phyloP scores from a whole-genome alignment of 2,888 invertebrate genomes.

The Augiades crinisus region DNA sequence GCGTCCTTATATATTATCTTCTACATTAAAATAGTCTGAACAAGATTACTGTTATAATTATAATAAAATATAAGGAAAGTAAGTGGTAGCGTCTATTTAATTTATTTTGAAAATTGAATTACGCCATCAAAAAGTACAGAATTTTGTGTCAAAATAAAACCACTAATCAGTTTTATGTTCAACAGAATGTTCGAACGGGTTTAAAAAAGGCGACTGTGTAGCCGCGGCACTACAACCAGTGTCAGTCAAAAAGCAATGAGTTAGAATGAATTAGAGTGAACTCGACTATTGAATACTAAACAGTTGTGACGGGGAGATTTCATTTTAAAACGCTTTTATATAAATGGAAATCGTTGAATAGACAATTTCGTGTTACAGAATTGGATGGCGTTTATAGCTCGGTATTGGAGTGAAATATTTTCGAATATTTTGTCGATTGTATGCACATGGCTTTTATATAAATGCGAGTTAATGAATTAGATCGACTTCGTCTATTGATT shows the following conservation, averaged over 20 bases:
- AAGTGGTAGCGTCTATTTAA: no score
- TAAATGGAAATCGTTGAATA: constrained; percentile 3
- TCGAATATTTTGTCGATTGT: background rate
- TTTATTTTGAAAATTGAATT: no score
- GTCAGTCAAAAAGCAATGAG: constrained; percentile 3
- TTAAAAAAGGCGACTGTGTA: background rate
- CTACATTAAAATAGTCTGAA: no score
- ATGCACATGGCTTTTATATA: background rate
- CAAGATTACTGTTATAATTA: no score
- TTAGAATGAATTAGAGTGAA: constrained; percentile 6
- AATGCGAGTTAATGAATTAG: background rate
- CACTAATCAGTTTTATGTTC: background rate
- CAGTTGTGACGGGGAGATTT: background rate
- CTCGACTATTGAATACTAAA: constrained; percentile 6
- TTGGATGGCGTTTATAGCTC: background rate
- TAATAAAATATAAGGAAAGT: no score
- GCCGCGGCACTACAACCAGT: background rate
- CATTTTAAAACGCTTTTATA: background rate
- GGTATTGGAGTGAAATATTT: background rate
- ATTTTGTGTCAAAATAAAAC: background rate
- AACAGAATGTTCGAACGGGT: background rate
- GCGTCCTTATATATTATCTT: no score
- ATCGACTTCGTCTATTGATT: background rate
- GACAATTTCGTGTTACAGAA: constrained; percentile 13
- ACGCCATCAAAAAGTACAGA: no score